phyloP scores from a whole-genome alignment of 2,888 invertebrate species.

The Linnaemya tessellans region DNA sequence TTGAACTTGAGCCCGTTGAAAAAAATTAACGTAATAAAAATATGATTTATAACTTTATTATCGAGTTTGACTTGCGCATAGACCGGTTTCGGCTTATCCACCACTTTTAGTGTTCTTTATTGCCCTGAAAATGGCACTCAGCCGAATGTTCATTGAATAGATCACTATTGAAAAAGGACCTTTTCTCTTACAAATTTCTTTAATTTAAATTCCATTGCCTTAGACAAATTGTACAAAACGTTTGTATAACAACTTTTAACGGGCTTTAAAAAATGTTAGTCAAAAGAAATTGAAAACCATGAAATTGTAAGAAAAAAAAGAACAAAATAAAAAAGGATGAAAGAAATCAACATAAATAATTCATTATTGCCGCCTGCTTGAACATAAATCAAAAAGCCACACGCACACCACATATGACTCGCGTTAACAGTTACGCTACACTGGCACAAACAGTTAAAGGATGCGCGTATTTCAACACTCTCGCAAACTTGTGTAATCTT shows the following conservation, averaged over 20 bases:
- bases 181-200: neutral
- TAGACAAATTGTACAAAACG: conserved; percentile 53
- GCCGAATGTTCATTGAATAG: too few relatives aligned
- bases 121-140: too few relatives aligned
- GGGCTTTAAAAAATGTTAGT: neutral
- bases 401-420: conserved; percentile 68
- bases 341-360: conserved; percentile 81
- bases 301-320: conserved; percentile 39
- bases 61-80: too few relatives aligned
- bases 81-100: too few relatives aligned
- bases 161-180: too few relatives aligned
- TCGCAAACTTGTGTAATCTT: neutral
- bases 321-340: conserved; percentile 27
- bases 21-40: too few relatives aligned
- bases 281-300: conserved; percentile 37
- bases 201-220: neutral
- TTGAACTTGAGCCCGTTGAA: too few relatives aligned
- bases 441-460: neutral
- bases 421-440: conserved; percentile 60
- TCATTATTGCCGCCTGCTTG: conserved; percentile 81
- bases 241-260: conserved; percentile 39
- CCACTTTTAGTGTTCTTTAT: too few relatives aligned
- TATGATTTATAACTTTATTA: too few relatives aligned
- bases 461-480: neutral
- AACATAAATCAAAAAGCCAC: conserved; percentile 80